Base-by-base conservation (phyloP, 2,797 vertebrate genomes). In the Nyctalus aviator region DNA sequence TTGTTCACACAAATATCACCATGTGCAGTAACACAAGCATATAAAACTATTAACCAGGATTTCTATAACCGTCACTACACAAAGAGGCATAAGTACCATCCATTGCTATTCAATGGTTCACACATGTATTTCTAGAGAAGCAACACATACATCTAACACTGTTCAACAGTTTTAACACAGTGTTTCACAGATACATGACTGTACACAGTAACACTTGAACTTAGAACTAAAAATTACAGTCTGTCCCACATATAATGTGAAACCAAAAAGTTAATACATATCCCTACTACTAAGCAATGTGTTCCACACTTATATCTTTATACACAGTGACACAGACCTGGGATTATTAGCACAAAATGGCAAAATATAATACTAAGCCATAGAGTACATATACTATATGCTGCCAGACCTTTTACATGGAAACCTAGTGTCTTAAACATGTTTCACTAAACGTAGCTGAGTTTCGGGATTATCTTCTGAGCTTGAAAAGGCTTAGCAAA, bases 381-480 rank as follows among this genome's bases (percentile, higher is more conserved):
- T 48, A 27, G 71, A 37, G 41, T 12, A 21, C 5, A 30, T 15
- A 30, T 7, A 14, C 7, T 20, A 12, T 2, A 2, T 10, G 32
- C 10, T 17, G 25, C 30, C 20, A 9, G 71, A 23, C 6, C 50
- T 50, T 50, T 50, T 50, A 50, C 46, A 30, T 76, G 73, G 46
- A 76, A 76, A n/a, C 72, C n/a, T 21, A 55, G 30, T 7, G 23
- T 57, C 48, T 82, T 20, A n/a, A 57, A 50, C 0, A 1, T 23
- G 1, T 23, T 37, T 30, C 46, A 53, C 2, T 35, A 35, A 82
- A n/a, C 46, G 21, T 32, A 50, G 44, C 35, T 55, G 55, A 88
- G 27, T 76, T 79, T 75, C 72, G 30, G 78, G 44, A 76, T 94
- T 93, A 71, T 96, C 53, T 72, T 77, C 55, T 87, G 78, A 95